A percentile compares a stretch with the other conserved stretches of the same genome.
phyloP scores from a whole-genome alignment of 2,888 invertebrate species.

The Azorinus chamasolen region DNA sequence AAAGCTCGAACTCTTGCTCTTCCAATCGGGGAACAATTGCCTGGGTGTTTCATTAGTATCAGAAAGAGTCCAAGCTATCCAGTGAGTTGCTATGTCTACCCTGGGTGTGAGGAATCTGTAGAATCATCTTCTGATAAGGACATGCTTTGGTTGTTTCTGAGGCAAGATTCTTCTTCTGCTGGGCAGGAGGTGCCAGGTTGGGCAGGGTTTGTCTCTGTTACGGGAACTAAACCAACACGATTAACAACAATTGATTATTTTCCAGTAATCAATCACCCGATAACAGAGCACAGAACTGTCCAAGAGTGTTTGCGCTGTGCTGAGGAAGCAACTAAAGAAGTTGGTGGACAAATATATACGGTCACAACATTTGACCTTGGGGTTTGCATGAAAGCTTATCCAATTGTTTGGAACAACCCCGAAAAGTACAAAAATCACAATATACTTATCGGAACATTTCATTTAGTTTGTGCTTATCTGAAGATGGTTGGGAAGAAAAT shows the following conservation, averaged over 20 bases:
- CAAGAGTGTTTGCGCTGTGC: slow-evolving; percentile 42
- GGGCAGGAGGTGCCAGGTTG: too few relatives aligned
- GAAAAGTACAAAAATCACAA: slow-evolving; percentile 30
- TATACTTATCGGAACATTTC: slow-evolving; percentile 32
- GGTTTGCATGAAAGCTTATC: slow-evolving; percentile 67
- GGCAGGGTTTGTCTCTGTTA: too few relatives aligned
- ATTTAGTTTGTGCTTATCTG: slow-evolving; percentile 1
- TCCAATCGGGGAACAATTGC: slow-evolving; percentile 20
- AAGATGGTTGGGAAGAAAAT: slow-evolving; percentile 12
- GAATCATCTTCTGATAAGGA: slow-evolving; percentile 14
- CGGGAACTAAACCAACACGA: slow-evolving; percentile 22
- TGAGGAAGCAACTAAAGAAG: too few relatives aligned
- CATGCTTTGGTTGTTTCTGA: slow-evolving; percentile 24
- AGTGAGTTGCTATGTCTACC: too few relatives aligned
- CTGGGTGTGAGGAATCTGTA: slow-evolving; percentile 17
- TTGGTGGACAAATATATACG: too few relatives aligned
- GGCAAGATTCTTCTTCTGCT: slow-evolving; percentile 26
- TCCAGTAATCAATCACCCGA: slow-evolving; percentile 62
- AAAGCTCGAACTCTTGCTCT: slow-evolving; percentile 26
- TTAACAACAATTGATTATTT: slow-evolving; percentile 67
- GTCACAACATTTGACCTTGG: slow-evolving; percentile 1
- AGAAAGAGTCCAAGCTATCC: slow-evolving; percentile 32
- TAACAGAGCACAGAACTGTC: slow-evolving; percentile 47
- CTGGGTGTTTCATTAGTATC: slow-evolving; percentile 40
- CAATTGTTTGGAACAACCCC: slow-evolving; percentile 42